Percentiles rank a stretch among this genome's conserved stretches.
phyloP scores from a whole-genome alignment of 2,888 invertebrate species.

The Aelia acuminata region DNA sequence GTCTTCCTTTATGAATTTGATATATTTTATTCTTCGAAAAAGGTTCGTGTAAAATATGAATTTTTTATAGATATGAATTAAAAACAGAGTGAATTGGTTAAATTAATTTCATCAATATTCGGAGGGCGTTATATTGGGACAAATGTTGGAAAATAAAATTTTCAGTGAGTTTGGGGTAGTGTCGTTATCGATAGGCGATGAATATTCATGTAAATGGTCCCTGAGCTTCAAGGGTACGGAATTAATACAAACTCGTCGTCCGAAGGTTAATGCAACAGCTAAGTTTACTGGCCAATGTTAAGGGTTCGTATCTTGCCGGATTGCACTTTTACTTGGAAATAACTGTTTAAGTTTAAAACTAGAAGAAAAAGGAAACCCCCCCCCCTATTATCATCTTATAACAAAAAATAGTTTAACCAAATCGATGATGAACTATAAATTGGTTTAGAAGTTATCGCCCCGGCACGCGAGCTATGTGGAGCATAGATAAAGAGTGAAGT shows the following conservation, averaged over 20 bases:
- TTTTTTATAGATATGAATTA: no score
- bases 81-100: no score
- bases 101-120: no score
- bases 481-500: slow-evolving; percentile 13
- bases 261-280: background rate
- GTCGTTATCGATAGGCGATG: background rate
- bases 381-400: background rate
- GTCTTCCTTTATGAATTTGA: background rate
- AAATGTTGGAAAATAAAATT: no score
- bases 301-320: background rate
- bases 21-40: background rate
- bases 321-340: background rate
- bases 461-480: slow-evolving; percentile 26
- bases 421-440: background rate
- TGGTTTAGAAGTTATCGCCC: background rate
- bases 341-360: background rate
- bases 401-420: background rate
- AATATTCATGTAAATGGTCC: background rate
- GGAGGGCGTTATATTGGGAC: no score
- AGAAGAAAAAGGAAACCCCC: background rate
- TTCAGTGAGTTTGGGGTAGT: background rate
- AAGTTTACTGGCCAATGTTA: background rate
- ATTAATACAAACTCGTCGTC: background rate
- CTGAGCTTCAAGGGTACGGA: background rate
- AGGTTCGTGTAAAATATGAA: no score